Percentiles rank a stretch among this genome's conserved stretches.
Conservation (phyloP, 2,888 invertebrate genomes). For the Quadroppia sp. region DNA sequence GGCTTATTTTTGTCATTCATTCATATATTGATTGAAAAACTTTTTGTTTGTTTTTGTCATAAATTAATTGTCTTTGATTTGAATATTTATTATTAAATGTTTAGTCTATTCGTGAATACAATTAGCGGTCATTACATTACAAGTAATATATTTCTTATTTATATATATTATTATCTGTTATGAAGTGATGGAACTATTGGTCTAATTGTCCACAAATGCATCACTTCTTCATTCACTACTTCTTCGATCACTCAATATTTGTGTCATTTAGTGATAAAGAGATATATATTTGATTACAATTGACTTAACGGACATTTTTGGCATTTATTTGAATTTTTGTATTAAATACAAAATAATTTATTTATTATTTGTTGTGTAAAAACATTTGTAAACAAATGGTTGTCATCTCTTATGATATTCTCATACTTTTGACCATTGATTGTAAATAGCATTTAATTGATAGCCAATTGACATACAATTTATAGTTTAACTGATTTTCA, state of each 20-base stretch:
- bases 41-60: no score
- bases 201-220: neutral
- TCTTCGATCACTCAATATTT: neutral
- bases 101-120: neutral
- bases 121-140: slow-evolving; percentile 6
- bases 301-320: neutral
- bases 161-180: neutral
- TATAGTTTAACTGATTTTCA: neutral
- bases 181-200: neutral
- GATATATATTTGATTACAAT: neutral
- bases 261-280: neutral
- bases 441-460: slow-evolving; percentile 9
- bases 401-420: slow-evolving; percentile 23
- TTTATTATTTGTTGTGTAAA: neutral
- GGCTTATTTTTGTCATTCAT: no score
- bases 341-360: no score
- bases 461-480: neutral
- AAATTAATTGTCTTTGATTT: no score
- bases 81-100: no score
- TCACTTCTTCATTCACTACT: slow-evolving; percentile 5
- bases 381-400: slow-evolving; percentile 10
- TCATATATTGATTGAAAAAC: no score
- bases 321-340: neutral
- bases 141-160: slow-evolving; percentile 19
- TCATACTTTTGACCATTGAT: neutral